Evolutionary conservation across 1,140 invertebrate genomes (phyloP).

Genomic region (Drosophila teissieri): DNA sequence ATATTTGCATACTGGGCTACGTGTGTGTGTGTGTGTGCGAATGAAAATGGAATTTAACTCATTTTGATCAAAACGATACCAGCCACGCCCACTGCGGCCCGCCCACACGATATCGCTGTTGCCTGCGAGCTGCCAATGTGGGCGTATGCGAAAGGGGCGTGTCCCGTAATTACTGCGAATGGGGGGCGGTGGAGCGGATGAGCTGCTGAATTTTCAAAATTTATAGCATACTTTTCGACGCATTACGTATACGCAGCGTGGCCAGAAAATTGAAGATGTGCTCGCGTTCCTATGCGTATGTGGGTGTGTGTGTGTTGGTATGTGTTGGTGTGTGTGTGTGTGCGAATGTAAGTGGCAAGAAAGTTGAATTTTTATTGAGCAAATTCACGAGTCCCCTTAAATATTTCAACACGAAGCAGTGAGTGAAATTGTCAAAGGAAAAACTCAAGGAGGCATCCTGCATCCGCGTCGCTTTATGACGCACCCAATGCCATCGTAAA

Average conservation of each 20-base stretch:
- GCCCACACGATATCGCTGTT: conserved; percentile 11
- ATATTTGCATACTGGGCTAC: conserved; percentile 35
- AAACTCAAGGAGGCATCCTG: background rate
- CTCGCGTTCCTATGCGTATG: background rate
- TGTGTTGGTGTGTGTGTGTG: background rate
- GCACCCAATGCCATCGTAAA: conserved; percentile 34
- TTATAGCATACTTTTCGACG: conserved; percentile 68
- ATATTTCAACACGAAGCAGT: conserved; percentile 51
- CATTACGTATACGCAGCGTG: conserved; percentile 34
- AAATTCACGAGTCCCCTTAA: conserved; percentile 58
- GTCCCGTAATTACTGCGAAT: conserved; percentile 24
- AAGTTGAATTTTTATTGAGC: conserved; percentile 57
- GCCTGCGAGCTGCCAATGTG: conserved; percentile 1
- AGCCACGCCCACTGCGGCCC: conserved; percentile 15
- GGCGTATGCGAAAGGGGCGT: conserved; percentile 20
- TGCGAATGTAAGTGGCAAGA: conserved; percentile 25
- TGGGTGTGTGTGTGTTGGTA: conserved; percentile 10
- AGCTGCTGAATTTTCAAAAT: conserved; percentile 39
- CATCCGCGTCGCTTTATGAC: conserved; percentile 28
- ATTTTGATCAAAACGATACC: conserved; percentile 46
- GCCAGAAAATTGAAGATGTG: conserved; percentile 13
- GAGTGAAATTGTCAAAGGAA: conserved; percentile 31
- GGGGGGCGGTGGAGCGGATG: background rate
- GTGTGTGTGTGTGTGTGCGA: conserved; percentile 2
- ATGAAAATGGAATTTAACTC: conserved; percentile 49